Conservation (phyloP, 2,113 vertebrate genomes). For the Setophaga coronata region DNA sequence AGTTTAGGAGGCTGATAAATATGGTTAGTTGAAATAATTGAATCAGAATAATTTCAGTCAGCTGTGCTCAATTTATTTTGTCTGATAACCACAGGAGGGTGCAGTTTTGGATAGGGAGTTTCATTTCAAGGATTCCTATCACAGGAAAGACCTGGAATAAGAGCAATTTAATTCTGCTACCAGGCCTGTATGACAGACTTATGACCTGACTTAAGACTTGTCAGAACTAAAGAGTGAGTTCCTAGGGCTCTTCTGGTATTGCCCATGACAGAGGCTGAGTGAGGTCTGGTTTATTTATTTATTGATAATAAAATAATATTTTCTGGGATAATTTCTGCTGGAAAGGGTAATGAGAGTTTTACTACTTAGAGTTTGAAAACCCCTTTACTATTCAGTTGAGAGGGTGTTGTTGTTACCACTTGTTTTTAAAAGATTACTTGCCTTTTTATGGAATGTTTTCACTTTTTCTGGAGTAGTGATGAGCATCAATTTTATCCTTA, state of each 20-base stretch:
- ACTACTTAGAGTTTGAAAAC: background rate
- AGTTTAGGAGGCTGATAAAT: conserved; percentile 61
- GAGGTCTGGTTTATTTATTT: background rate
- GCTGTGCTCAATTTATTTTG: conserved; percentile 25
- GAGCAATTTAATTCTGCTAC: background rate
- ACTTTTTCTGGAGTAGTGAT: background rate
- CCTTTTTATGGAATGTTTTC: background rate
- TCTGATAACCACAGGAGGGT: conserved; percentile 43
- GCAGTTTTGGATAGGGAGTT: conserved; percentile 15
- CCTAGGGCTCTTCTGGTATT: background rate
- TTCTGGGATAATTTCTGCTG: background rate
- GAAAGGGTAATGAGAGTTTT: background rate
- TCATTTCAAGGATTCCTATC: background rate
- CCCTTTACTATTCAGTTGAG: background rate
- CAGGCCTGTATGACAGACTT: background rate
- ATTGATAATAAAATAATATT: background rate
- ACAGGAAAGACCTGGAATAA: background rate
- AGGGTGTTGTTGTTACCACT: background rate
- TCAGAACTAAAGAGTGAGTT: background rate
- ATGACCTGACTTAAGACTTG: background rate
- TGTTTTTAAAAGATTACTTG: background rate
- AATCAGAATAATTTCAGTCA: conserved; percentile 51
- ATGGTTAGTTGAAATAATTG: conserved; percentile 56
- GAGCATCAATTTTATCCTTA: background rate
- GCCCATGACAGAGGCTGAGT: background rate